Base-by-base conservation (phyloP, 1,140 invertebrate genomes). In the Drosophila kepulauana region DNA sequence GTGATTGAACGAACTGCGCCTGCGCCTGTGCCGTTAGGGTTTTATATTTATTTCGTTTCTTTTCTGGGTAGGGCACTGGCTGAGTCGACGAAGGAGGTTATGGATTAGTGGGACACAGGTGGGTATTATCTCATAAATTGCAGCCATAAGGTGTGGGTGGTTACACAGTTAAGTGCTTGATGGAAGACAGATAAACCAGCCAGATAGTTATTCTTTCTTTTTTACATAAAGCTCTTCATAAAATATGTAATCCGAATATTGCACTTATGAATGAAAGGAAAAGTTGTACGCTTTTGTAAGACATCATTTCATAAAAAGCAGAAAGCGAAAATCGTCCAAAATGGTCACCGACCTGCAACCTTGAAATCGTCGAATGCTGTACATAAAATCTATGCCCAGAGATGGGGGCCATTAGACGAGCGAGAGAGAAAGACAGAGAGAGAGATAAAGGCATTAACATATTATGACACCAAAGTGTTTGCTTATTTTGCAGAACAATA, bases 401-500 rank as follows among this genome's bases (percentile, higher is more conserved):
- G 16, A 13, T 52, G n/a, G 15, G n/a, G 33, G 13, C 33, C 54
- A 57, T 38, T 57, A 57, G 54, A 13, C 58, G 45, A n/a, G 30
- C 30, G 30, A 33, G 7, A 6, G 38, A n/a, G 43, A 71, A 41
- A 52, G 46, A 35, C 43, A 33, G 7, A 6, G 38, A n/a, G 35
- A 71, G 45, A 48, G 46, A 35, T 43, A 63, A 59, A n/a, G 69
- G 38, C 38, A 66, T 68, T 69, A 76, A 67, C 56, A 68, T 70
- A 82, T 87, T 86, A 82, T 86, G 76, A 79, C 79, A 76, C 69
- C 65, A 67, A 65, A 73, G 28, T 41, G 35, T 75, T 52, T 20
- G 38, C 52, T 48, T 54, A 59, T 78, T 66, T 46, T 78, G 46
- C 13, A 56, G 43, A 82, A 79, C 13, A 71, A 69, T 41, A 63